A percentile compares a stretch with the other conserved stretches of the same genome.
phyloP scores from a whole-genome alignment of 2,797 vertebrate species.

The Hydrolagus colliei region DNA sequence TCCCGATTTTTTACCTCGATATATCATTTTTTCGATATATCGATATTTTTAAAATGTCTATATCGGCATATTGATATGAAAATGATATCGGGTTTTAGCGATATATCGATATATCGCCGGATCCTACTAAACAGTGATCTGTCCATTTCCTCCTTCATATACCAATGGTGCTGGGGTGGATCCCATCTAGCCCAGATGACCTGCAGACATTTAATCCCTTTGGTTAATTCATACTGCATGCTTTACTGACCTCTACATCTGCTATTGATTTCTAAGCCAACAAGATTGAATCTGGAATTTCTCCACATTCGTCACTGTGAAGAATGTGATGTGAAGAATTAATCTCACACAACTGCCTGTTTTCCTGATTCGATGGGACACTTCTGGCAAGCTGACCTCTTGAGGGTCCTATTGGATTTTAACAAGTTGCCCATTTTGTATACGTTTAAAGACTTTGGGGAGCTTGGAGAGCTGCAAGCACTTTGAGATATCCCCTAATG shows the following conservation, averaged over 20 bases:
- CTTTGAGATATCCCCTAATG: no score
- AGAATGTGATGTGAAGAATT: neutral
- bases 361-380: neutral
- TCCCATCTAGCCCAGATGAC: neutral
- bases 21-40: no score
- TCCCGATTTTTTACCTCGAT: no score
- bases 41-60: no score
- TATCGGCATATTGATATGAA: no score
- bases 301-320: neutral
- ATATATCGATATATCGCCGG: no score
- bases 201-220: neutral
- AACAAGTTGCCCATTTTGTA: no score
- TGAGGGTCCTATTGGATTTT: no score
- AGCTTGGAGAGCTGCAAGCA: no score
- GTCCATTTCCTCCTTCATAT: neutral
- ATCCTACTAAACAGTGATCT: neutral
- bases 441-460: no score
- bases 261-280: neutral
- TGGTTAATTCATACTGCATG: neutral
- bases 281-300: neutral
- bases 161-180: neutral
- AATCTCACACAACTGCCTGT: neutral
- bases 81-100: no score
- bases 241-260: constrained; percentile 7
- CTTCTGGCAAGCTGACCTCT: no score